Conservation (phyloP, 2,888 invertebrate genomes). For the Drosophila tripunctata region DNA sequence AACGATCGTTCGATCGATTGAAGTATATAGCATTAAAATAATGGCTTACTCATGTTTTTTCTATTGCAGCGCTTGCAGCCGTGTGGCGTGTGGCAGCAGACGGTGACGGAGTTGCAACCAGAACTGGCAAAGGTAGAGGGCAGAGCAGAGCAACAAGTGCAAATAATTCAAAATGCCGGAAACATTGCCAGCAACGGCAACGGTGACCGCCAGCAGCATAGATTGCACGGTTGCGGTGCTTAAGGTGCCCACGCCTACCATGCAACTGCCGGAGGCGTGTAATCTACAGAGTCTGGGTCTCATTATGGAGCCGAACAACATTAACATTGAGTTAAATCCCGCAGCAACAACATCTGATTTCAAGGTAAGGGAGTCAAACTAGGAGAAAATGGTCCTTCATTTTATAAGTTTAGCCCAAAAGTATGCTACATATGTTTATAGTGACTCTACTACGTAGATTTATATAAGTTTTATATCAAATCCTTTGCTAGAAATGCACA, state of each 20-base stretch:
- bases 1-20: no score
- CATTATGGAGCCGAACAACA: conserved; percentile 73
- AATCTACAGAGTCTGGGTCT: conserved; percentile 70
- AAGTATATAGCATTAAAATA: no score
- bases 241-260: conserved; percentile 69
- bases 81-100: conserved; percentile 4
- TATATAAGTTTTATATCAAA: no score
- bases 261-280: conserved; percentile 68
- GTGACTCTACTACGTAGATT: no score
- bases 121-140: background rate
- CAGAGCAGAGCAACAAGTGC: background rate
- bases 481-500: no score
- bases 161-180: conserved; percentile 70
- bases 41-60: no score
- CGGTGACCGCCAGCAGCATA: conserved; percentile 70
- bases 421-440: no score
- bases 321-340: conserved; percentile 69
- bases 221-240: conserved; percentile 75
- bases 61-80: conserved; percentile 34
- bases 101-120: background rate
- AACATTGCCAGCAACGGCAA: conserved; percentile 73
- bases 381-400: no score
- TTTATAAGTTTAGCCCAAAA: no score
- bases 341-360: conserved; percentile 53
- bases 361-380: no score